Evolutionary conservation across 2,797 vertebrate genomes (phyloP), one percentile per base, ranked within the genome.

Genomic region (Scolopax bukidnonensis): DNA sequence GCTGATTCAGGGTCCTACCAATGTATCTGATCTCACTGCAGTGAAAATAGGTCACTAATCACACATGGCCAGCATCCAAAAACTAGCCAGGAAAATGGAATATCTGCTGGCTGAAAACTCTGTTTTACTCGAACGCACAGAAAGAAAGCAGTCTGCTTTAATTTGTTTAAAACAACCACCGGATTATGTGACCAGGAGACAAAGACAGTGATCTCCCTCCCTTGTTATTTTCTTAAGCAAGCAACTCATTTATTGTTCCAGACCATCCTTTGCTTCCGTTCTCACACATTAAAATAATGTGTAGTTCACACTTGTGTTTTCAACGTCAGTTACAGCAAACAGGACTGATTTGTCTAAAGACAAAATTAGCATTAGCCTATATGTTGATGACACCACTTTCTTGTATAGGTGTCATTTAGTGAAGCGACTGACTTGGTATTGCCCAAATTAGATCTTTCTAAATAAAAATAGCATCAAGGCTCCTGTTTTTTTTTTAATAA

Each of bases 1-100:
- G 98, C 98, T 98, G 97, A 98, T 95, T 98, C 98, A 98, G 95
- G 80, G 91, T 91, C 91, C 94, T 93, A 76, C 89, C 93, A 90
- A 93, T 84, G 82, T 33, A 96, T 96, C 96, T 96, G 95, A 93
- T 97, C 94, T 97, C 95, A 89, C 15, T 83, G 86, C 91, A 81
- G 83, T 69, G 97, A 97, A 98, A 98, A 98, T 97, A 98, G 98
- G 97, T 98, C 98, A 97, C 97, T 97, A 97, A 97, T 93, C 94
- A 97, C 95, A 94, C 14, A n/a, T 95, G 97, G 97, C 96, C 3
- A 6, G 30, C 90, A 95, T 96, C 98, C 98, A 98, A 83, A 96
- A 87, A 70, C 93, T 73, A 56, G 93, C 95, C 91, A 93, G 96
- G 95, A 96, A 94, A 97, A 91, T 32, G 74, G 88, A 95, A 11